Base-by-base conservation (phyloP, 2,797 vertebrate genomes). In the Eremophila alpestris region DNA sequence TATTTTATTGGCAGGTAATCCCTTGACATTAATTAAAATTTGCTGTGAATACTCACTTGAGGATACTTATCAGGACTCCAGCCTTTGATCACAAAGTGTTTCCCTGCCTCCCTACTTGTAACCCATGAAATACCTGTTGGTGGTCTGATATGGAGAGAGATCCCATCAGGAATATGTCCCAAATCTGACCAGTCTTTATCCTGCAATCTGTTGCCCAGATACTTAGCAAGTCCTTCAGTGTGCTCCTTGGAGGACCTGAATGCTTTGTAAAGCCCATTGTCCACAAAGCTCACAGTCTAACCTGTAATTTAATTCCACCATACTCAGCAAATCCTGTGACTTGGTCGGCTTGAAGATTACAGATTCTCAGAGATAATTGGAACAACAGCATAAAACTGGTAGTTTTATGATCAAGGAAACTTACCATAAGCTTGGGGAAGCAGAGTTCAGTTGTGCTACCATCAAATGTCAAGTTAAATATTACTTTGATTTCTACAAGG, bases 401-500 rank as follows among this genome's bases (percentile, higher is more conserved):
- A 75, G 13, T 49, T 55, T 60, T 23, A 74, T 11, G 29, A 62
- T 46, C 20, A 85, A 71, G 52, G 36, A 93, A 80, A 78, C 58
- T 83, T 88, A 36, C 45, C 20, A 23, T 64, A 83, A 60, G 38
- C 65, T 74, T 58, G n/a, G 26, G n/a, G 75, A 93, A 86, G 38
- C 20, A 71, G 30, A 86, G 38, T 55, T 90, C 80, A 40, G 24
- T 60, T 88, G 18, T 60, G 26, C 70, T 63, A 30, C 56, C 67
- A 79, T 46, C 30, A 90, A 90, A 89, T 46, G 48, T 30, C 49
- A 94, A 63, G 59, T 90, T 89, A 94, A 94, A 78, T 84, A 93
- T 80, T 94, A 89, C 38, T 93, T 89, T 79, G 46, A 45, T 75
- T 74, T 83, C 76, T 13, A 3, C 38, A 81, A 80, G 43, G 54